phyloP scores from a whole-genome alignment of 2,888 invertebrate genomes.

The Rhopalosiphum nymphaeae region DNA sequence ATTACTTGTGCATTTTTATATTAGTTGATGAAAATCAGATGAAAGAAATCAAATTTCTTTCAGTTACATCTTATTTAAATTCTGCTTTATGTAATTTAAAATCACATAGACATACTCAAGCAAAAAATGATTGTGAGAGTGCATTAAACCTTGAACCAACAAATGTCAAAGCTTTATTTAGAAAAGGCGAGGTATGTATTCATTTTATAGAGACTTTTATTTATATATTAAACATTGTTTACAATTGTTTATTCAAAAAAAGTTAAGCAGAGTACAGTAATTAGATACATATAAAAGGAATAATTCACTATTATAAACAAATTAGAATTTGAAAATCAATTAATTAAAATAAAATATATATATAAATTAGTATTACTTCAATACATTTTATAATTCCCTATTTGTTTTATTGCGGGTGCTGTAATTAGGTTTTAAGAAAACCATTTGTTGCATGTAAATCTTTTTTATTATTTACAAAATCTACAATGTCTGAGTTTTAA shows the following conservation, averaged over 20 bases:
- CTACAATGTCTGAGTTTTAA: not conserved
- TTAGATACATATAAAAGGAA: not conserved
- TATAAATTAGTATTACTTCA: no score
- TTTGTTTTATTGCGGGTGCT: not conserved
- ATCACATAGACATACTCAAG: slow-evolving; percentile 78
- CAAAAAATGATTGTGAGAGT: slow-evolving; percentile 81
- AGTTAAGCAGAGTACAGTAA: not conserved
- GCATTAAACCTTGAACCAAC: slow-evolving; percentile 81
- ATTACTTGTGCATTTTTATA: slow-evolving; percentile 30
- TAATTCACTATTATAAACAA: not conserved
- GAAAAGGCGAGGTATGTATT: slow-evolving; percentile 79
- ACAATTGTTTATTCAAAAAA: not conserved
- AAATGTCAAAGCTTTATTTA: slow-evolving; percentile 91
- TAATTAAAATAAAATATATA: not conserved
- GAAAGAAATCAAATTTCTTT: slow-evolving; percentile 71
- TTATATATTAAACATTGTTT: not conserved
- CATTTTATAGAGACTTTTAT: not conserved
- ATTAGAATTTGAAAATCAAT: not conserved
- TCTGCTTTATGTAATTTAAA: slow-evolving; percentile 86
- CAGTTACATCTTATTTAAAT: slow-evolving; percentile 82
- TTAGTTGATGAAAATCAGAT: slow-evolving; percentile 39
- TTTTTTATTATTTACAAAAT: not conserved
- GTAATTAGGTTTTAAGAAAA: not conserved
- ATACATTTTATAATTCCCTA: no score
- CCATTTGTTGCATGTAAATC: not conserved